A percentile compares a stretch with the other conserved stretches of the same genome.
Conservation (phyloP, 2,888 invertebrate species). For the Tipula confusa region DNA sequence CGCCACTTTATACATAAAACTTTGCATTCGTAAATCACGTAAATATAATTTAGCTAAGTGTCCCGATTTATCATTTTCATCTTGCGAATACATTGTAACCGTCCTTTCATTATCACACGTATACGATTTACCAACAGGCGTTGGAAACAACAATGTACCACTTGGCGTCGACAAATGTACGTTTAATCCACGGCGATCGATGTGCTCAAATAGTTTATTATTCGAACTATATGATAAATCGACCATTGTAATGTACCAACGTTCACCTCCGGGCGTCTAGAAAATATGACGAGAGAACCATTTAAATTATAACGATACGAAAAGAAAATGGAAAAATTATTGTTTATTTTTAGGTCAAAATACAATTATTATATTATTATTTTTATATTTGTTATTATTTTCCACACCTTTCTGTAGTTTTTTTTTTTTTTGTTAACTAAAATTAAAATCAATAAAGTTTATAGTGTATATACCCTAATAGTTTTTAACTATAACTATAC, state of each 20-base stretch:
- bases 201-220: constrained; percentile 57
- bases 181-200: constrained; percentile 55
- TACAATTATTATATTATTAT: neutral
- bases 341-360: neutral
- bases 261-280: constrained; percentile 81
- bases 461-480: neutral
- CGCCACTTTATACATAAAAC: constrained; percentile 81
- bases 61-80: constrained; percentile 48
- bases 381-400: neutral
- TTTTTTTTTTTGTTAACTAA: neutral
- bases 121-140: constrained; percentile 82
- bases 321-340: constrained; percentile 17
- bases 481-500: neutral
- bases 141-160: constrained; percentile 67
- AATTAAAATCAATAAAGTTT: neutral
- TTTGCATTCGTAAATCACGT: constrained; percentile 71
- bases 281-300: too few species aligned
- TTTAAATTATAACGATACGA: constrained; percentile 32
- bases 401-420: neutral
- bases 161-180: constrained; percentile 57
- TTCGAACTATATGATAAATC: constrained; percentile 69
- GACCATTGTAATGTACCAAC: constrained; percentile 80
- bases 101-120: constrained; percentile 67
- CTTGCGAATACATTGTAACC: constrained; percentile 58
- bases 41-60: constrained; percentile 62